Conservation (phyloP, 2,113 vertebrate genomes). For the Ophthalmolycus amberensis region DNA sequence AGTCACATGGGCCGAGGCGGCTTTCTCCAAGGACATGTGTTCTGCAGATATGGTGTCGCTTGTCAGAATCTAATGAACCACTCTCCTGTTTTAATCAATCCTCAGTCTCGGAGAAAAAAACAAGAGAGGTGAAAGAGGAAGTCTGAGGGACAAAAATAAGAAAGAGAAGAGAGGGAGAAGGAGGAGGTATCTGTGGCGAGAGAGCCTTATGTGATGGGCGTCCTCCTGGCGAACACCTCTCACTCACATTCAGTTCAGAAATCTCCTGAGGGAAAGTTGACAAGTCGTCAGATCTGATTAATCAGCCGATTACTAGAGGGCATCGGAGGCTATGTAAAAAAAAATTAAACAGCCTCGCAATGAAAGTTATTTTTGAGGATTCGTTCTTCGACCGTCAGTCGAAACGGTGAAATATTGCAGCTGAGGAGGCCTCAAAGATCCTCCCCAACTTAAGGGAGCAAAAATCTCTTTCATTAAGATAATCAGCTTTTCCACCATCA, state of each 20-base stretch:
- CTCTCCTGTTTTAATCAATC: slow-evolving; percentile 76
- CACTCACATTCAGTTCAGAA: slow-evolving; percentile 67
- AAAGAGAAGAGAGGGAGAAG: slow-evolving; percentile 25
- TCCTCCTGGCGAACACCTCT: slow-evolving; percentile 43
- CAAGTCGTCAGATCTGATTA: slow-evolving; percentile 69
- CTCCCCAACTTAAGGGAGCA: slow-evolving; percentile 52
- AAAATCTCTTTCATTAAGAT: slow-evolving; percentile 74
- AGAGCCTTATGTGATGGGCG: slow-evolving; percentile 22
- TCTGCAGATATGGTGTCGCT: slow-evolving; percentile 70
- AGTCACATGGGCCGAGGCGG: slow-evolving; percentile 49
- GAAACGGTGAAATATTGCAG: slow-evolving; percentile 33
- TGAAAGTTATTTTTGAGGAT: slow-evolving; percentile 47
- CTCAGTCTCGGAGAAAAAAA: slow-evolving; percentile 40
- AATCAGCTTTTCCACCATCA: slow-evolving; percentile 66
- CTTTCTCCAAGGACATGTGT: slow-evolving; percentile 65
- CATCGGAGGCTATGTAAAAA: slow-evolving; percentile 45
- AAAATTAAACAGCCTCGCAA: slow-evolving; percentile 47
- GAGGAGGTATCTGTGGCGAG: slow-evolving; percentile 18
- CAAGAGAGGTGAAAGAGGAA: slow-evolving; percentile 25
- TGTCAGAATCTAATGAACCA: slow-evolving; percentile 77
- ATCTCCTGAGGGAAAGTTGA: slow-evolving; percentile 63
- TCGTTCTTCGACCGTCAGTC: slow-evolving; percentile 34
- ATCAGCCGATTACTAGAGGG: slow-evolving; percentile 71
- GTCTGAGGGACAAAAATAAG: slow-evolving; percentile 30
- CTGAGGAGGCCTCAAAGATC: slow-evolving; percentile 57